Evolutionary conservation across 1,140 invertebrate species (phyloP).

Genomic region (Acromyrmex echinatior): DNA sequence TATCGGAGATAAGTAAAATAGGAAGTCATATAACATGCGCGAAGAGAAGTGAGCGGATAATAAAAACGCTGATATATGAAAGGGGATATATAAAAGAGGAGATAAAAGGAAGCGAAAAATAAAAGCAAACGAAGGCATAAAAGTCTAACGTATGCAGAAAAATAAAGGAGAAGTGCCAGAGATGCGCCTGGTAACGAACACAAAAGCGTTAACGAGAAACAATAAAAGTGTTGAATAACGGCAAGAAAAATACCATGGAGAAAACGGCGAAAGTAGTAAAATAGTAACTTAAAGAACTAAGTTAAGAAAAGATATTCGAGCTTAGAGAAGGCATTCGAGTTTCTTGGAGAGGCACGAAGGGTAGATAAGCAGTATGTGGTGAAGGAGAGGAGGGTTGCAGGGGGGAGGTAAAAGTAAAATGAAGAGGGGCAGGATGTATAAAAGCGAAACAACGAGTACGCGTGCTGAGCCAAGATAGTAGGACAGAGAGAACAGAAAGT

Average conservation of each 20-base stretch:
- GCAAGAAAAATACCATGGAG: slow-evolving; percentile 27
- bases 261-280: slow-evolving; percentile 45
- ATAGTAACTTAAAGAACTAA: slow-evolving; percentile 51
- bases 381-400: neutral
- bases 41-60: neutral
- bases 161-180: slow-evolving; percentile 39
- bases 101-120: neutral
- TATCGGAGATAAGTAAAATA: neutral
- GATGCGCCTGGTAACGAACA: slow-evolving; percentile 36
- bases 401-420: neutral
- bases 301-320: slow-evolving; percentile 49
- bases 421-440: slow-evolving; percentile 21
- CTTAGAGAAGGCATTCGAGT: slow-evolving; percentile 48
- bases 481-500: slow-evolving; percentile 14
- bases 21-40: neutral
- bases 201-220: slow-evolving; percentile 45
- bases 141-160: slow-evolving; percentile 36
- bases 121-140: neutral
- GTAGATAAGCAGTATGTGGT: slow-evolving; percentile 53
- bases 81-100: slow-evolving; percentile 16
- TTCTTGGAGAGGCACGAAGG: slow-evolving; percentile 27
- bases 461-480: neutral
- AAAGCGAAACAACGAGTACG: slow-evolving; percentile 47
- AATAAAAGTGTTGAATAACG: slow-evolving; percentile 52
- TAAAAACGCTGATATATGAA: slow-evolving; percentile 44